A percentile compares a stretch with the other conserved stretches of the same genome.
These are phyloP conservation scores for Cranoglanis bouderius DNA, from an alignment of 2,113 vertebrate species.

Conservation along the genomic window DNA sequence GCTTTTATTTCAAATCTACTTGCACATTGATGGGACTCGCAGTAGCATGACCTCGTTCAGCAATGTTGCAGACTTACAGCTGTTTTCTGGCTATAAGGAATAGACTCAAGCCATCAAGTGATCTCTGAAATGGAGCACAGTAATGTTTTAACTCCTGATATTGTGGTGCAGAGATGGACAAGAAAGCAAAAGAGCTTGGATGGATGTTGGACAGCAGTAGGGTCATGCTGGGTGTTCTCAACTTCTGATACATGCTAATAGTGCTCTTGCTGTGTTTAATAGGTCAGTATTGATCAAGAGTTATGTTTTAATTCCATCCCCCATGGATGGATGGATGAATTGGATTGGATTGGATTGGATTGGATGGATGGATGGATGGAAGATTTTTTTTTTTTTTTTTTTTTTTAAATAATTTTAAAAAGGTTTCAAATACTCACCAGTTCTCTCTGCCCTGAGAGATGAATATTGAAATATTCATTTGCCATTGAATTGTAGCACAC, in stretches of 20 bases:
- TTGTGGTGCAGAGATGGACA: not conserved
- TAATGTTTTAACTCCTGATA: not conserved
- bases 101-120: not conserved
- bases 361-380: too few relatives aligned
- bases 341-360: too few relatives aligned
- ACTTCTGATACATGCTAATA: not conserved
- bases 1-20: not conserved
- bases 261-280: not conserved
- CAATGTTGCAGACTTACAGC: not conserved
- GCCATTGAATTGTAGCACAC: not conserved
- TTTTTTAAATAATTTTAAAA: not conserved
- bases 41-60: constrained; percentile 1
- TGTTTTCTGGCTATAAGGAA: constrained; percentile 10
- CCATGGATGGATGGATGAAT: not conserved
- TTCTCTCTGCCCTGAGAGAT: not conserved
- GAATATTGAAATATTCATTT: not conserved
- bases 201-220: not conserved
- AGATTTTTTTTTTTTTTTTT: too few relatives aligned
- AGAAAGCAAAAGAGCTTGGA: not conserved
- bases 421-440: not conserved
- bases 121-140: not conserved
- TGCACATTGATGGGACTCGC: not conserved
- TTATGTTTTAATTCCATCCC: not conserved
- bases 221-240: not conserved
- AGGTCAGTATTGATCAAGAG: not conserved